A percentile compares a stretch with the other conserved stretches of the same genome.
phyloP scores from a whole-genome alignment of 2,113 vertebrate genomes.

The Delphinus delphis region DNA sequence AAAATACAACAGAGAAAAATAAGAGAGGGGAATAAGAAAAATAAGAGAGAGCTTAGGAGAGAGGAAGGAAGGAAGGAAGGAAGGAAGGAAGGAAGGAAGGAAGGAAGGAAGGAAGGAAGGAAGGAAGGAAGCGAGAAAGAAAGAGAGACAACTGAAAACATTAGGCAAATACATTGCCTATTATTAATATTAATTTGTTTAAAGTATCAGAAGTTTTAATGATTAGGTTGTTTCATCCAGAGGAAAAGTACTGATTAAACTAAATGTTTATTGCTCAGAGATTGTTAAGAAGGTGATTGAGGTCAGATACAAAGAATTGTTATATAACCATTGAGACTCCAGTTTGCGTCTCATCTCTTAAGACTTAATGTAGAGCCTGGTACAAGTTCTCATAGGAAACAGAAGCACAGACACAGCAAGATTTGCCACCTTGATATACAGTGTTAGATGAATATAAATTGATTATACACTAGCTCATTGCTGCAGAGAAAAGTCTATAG shows the following conservation, averaged over 20 bases:
- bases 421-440: slow-evolving; percentile 17
- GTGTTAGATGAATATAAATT: slow-evolving; percentile 49
- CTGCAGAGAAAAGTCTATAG: slow-evolving; percentile 65
- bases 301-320: not conserved
- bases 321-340: slow-evolving; percentile 21
- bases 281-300: slow-evolving; percentile 15
- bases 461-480: slow-evolving; percentile 55
- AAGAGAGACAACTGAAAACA: not conserved
- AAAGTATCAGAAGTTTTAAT: slow-evolving; percentile 16
- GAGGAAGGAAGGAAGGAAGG: not conserved
- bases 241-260: slow-evolving; percentile 36
- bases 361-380: slow-evolving; percentile 23
- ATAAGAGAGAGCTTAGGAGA: not conserved
- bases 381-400: slow-evolving; percentile 22
- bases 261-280: slow-evolving; percentile 14
- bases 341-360: not conserved
- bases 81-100: not conserved
- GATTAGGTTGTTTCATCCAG: not conserved
- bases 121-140: not conserved
- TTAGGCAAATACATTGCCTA: not conserved
- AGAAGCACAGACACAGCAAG: not conserved
- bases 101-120: too few relatives aligned
- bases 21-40: not conserved
- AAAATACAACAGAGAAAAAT: not conserved
- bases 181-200: slow-evolving; percentile 25